Percentiles rank a stretch among this genome's conserved stretches.
Conservation (phyloP, 2,888 invertebrate genomes). For the Sarcophaga caerulescens region DNA sequence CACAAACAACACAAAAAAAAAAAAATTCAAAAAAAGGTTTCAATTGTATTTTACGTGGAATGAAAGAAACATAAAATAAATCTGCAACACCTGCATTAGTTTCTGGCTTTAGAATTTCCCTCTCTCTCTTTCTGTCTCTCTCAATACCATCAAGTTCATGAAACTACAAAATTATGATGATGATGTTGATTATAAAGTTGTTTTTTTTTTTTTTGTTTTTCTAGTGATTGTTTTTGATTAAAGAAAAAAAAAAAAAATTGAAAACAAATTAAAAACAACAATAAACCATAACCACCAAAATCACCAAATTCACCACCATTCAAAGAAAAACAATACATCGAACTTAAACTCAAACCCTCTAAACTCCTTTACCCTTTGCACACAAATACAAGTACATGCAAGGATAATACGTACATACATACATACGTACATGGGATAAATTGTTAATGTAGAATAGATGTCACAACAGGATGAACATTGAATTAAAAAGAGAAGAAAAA, state of each 20-base stretch:
- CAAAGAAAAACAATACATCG: conserved; percentile 59
- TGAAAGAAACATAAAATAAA: conserved; percentile 51
- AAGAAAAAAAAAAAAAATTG: background rate
- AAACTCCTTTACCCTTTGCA: background rate
- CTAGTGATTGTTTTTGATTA: background rate
- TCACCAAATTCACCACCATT: conserved; percentile 68
- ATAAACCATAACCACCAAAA: conserved; percentile 65
- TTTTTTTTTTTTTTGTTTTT: conserved; percentile 8
- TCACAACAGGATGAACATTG: conserved; percentile 33
- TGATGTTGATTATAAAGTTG: conserved; percentile 16
- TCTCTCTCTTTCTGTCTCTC: background rate
- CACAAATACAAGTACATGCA: background rate
- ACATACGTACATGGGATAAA: conserved; percentile 32
- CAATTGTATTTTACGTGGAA: conserved; percentile 30
- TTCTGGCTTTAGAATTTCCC: conserved; percentile 36
- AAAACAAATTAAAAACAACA: conserved; percentile 45
- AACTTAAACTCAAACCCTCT: conserved; percentile 45
- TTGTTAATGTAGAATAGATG: conserved; percentile 66
- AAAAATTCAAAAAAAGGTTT: background rate
- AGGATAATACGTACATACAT: conserved; percentile 5
- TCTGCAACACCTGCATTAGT: conserved; percentile 66
- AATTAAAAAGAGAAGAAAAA: conserved; percentile 10
- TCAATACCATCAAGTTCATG: background rate
- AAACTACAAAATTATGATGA: conserved; percentile 13
- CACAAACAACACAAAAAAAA: conserved; percentile 37